Evolutionary conservation across 2,113 vertebrate species (phyloP).

Genomic region (Carlito syrichta): DNA sequence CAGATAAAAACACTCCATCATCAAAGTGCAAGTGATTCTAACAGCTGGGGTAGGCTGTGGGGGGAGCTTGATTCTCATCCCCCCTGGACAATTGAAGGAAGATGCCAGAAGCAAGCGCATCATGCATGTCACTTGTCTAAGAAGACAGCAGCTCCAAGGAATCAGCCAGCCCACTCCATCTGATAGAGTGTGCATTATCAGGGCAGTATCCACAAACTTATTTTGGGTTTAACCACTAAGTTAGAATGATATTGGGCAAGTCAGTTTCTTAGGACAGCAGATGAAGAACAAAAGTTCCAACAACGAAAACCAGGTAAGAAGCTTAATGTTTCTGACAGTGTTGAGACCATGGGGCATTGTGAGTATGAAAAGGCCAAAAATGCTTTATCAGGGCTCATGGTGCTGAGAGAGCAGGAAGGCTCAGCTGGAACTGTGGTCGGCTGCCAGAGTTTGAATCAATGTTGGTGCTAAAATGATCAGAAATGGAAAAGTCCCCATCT

Average conservation of each 20-base stretch:
- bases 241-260: neutral
- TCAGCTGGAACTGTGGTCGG: neutral
- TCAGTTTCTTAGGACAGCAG: neutral
- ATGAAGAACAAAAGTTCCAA: neutral
- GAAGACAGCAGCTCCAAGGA: neutral
- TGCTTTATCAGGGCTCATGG: neutral
- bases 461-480: neutral
- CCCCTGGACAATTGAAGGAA: neutral
- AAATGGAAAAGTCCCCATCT: neutral
- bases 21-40: neutral
- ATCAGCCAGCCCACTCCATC: fast-evolving
- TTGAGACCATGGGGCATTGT: neutral
- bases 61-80: neutral
- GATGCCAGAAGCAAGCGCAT: too few species aligned
- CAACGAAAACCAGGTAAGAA: neutral
- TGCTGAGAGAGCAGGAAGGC: neutral
- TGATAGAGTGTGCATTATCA: neutral
- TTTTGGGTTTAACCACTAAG: neutral
- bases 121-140: neutral
- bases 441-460: neutral
- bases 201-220: neutral
- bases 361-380: neutral
- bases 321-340: neutral
- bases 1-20: neutral
- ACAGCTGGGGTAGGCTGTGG: neutral